Evolutionary conservation across 2,888 invertebrate genomes (phyloP), one percentile per base, ranked within the genome.

Genomic region (Fragum whitleyi): DNA sequence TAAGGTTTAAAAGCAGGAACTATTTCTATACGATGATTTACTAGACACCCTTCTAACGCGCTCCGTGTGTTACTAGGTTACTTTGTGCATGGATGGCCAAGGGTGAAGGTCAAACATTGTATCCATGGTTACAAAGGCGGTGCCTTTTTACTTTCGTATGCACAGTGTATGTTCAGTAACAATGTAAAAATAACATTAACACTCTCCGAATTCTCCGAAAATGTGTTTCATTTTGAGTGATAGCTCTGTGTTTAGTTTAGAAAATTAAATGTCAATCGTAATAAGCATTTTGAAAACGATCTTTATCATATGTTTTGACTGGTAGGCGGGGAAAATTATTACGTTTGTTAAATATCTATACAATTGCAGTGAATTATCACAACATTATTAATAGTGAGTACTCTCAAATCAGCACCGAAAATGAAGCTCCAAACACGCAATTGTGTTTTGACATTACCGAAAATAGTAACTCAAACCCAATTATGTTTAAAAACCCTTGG

Each of bases 91-190:
- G 65, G 65, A 42, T n/a, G 36, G 65, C 65, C 65, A 42, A 65
- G 61, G 62, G 65, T 65, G 65, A 65, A 65, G 65, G 65, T 65
- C 14, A n/a, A 65, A 42, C 21, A 62, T 62, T 65, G 65, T 65
- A 65, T 65, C 39, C 65, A 65, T 65, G 39, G 65, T 65, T 65
- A 65, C 65, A 32, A 42, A 65, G 42, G 36, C n/a, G 42, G 65
- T 65, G 65, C 65, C 65, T 65, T 42, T n/a, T 65, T 65, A 65
- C 65, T 65, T 65, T 65, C 65, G 65, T 65, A 65, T 65, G 65
- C 65, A 65, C 65, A 65, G 65, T 65, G 65, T 65, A 65, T 65
- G 65, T 65, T 36, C 36, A 65, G 65, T 65, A 65, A 65, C 65
- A 19, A 65, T 65, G 42, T 65, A 65, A 39, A 36, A 32, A 36